phyloP scores from a whole-genome alignment of 2,797 vertebrate species.

The Rhyacichthys aspro region DNA sequence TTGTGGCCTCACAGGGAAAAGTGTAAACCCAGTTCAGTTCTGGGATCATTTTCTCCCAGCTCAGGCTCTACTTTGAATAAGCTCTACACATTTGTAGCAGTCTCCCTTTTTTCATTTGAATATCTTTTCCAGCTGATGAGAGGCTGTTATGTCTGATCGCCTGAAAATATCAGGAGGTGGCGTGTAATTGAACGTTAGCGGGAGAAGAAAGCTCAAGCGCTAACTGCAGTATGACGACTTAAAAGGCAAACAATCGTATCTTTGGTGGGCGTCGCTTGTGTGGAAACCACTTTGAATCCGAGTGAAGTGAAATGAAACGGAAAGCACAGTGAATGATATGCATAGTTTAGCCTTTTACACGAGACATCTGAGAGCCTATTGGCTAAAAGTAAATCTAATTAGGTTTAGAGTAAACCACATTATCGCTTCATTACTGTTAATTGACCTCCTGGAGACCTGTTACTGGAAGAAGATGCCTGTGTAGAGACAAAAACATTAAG shows the following conservation, averaged over 20 bases:
- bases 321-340: slow-evolving; percentile 69
- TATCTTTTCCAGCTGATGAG: slow-evolving; percentile 13
- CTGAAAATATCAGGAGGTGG: slow-evolving; percentile 18
- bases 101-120: not conserved
- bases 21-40: too few species aligned
- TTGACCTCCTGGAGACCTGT: slow-evolving; percentile 83
- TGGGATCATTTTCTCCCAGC: too few species aligned
- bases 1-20: too few species aligned
- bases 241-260: slow-evolving; percentile 46
- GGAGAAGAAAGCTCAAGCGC: slow-evolving; percentile 8
- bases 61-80: not conserved
- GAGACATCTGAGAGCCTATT: slow-evolving; percentile 73
- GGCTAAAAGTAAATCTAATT: slow-evolving; percentile 77
- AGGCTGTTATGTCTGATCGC: slow-evolving; percentile 19
- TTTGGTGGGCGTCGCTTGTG: slow-evolving; percentile 24
- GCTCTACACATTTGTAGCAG: not conserved
- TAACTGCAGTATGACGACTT: slow-evolving; percentile 32
- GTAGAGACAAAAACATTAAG: slow-evolving; percentile 74
- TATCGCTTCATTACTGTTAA: slow-evolving; percentile 81
- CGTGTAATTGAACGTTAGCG: slow-evolving; percentile 38
- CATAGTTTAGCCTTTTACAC: slow-evolving; percentile 68
- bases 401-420: slow-evolving; percentile 76
- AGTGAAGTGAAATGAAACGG: slow-evolving; percentile 57
- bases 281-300: slow-evolving; percentile 40
- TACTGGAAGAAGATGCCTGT: slow-evolving; percentile 81